Percentiles rank a stretch among this genome's conserved stretches.
Conservation (phyloP, 2,797 vertebrate genomes). For the Darevskia nairensis region DNA sequence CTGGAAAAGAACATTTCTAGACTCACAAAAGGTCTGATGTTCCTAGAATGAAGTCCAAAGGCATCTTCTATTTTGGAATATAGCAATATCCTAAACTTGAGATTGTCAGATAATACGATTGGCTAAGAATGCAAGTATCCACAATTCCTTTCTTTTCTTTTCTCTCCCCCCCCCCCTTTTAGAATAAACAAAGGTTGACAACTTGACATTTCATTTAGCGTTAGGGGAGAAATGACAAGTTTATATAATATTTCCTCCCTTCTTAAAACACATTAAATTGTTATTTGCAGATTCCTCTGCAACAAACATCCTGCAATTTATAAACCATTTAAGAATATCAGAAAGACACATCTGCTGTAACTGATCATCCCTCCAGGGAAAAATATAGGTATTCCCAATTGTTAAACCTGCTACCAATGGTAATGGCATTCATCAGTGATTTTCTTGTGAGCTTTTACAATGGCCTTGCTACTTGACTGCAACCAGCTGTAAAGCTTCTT, state of each 20-base stretch:
- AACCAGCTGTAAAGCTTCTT: constrained; percentile 76
- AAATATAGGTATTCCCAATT: constrained; percentile 58
- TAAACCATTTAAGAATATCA: constrained; percentile 31
- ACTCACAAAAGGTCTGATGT: too few relatives aligned
- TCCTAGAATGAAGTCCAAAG: not conserved
- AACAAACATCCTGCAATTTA: constrained; percentile 10
- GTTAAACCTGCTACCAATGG: constrained; percentile 58
- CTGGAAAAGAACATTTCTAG: too few relatives aligned
- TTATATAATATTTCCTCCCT: not conserved
- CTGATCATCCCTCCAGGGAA: constrained; percentile 46
- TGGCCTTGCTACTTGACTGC: constrained; percentile 74
- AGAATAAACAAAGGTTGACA: not conserved
- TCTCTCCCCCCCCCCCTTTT: not conserved
- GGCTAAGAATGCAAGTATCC: not conserved
- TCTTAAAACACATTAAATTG: not conserved
- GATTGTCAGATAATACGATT: not conserved
- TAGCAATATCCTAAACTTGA: not conserved
- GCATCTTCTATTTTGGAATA: not conserved
- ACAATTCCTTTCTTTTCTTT: not conserved
- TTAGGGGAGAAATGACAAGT: not conserved
- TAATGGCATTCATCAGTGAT: constrained; percentile 70
- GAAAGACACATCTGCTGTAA: constrained; percentile 19
- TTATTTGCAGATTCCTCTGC: not conserved
- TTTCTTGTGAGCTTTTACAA: constrained; percentile 63
- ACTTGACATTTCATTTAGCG: not conserved